Evolutionary conservation across 2,888 invertebrate genomes (phyloP), one percentile per base, ranked within the genome.

Genomic region (Scaptomyza reducta): DNA sequence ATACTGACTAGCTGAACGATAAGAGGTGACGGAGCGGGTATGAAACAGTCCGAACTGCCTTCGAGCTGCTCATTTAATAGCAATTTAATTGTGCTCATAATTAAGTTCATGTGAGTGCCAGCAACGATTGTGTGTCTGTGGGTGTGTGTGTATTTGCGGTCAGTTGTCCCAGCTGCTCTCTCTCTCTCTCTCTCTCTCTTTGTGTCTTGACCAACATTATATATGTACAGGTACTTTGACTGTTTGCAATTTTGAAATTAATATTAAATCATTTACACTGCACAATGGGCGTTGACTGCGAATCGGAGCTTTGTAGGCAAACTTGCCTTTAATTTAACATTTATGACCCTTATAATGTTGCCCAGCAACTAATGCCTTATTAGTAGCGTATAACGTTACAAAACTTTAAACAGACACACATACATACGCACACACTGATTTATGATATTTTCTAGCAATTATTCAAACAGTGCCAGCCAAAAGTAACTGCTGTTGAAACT

Each of bases 61-160:
- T 56, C 68, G 29, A 74, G 69, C 53, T 69, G 63, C 63, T 56
- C 80, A 58, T 55, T 64, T 83, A 83, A 86, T 83, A 66, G 87
- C 70, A 77, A 80, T 86, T 80, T 83, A 77, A 86, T 86, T 75
- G 77, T 71, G 68, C 71, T 60, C 68, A 76, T 79, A 75, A 77
- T 77, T 79, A 63, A 68, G 65, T 70, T 65, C 49, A 56, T 46
- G 27, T 59, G 16, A 22, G 33, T 50, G 14, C 47, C 13, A 13
- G 14, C n/a, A 31, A 9, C 51, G 25, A n/a, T 6, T 57, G 40
- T 38, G 33, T 44, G 14, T 62, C 38, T 27, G 2, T 51, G n/a
- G n/a, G 33, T 46, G 44, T 57, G 41, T 29, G 11, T 51, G 53
- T 42, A n/a, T 50, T 16, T 58, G 65, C 25, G 72, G 60, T 51